Evolutionary conservation across 1,140 invertebrate genomes (phyloP).

Genomic region (Drosophila watanabei): DNA sequence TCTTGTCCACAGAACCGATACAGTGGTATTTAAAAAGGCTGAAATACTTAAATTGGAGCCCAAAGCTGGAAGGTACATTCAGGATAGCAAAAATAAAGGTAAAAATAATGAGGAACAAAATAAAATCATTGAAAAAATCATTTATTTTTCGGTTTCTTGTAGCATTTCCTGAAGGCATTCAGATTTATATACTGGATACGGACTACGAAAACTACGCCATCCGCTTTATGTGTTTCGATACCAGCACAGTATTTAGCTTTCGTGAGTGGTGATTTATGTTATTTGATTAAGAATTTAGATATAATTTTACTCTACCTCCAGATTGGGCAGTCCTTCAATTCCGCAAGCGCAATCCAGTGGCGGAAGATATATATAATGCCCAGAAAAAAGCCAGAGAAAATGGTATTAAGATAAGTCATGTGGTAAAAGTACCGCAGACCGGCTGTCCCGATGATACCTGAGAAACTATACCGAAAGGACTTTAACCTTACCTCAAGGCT

Average conservation of each 20-base stretch:
- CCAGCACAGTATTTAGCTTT: conserved; percentile 12
- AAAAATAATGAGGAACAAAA: not conserved
- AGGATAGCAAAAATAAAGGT: conserved; percentile 18
- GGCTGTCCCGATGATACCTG: conserved; percentile 31
- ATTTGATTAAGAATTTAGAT: not conserved
- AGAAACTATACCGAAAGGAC: not conserved
- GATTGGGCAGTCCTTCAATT: conserved; percentile 40
- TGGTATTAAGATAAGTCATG: conserved; percentile 1
- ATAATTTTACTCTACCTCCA: not conserved
- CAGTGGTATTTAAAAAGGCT: not conserved
- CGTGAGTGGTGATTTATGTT: conserved; percentile 27
- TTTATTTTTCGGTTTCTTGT: not conserved
- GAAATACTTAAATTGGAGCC: not conserved
- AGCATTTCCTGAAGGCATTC: conserved; percentile 29
- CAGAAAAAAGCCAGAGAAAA: not conserved
- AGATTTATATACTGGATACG: conserved; percentile 50
- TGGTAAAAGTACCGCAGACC: conserved; percentile 24
- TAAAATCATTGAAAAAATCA: too few species aligned
- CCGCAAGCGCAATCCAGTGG: not conserved
- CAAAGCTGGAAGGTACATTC: conserved; percentile 1
- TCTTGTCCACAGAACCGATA: conserved; percentile 11
- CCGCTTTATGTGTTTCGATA: conserved; percentile 47
- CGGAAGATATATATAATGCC: not conserved
- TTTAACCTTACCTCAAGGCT: not conserved
- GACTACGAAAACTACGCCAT: conserved; percentile 48